phyloP scores from a whole-genome alignment of 2,888 invertebrate species.

The Idaea straminata region DNA sequence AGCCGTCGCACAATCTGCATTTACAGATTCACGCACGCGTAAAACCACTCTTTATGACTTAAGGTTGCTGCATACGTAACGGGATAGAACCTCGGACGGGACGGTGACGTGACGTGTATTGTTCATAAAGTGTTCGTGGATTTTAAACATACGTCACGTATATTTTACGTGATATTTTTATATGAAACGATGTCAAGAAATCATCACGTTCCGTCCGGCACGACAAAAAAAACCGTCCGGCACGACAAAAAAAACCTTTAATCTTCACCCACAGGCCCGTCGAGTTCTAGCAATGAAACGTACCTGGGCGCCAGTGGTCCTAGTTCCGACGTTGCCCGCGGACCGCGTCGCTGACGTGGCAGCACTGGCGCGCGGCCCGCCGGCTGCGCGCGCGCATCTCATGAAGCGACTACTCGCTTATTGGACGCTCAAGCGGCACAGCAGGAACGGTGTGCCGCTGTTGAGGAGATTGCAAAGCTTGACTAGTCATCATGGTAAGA shows the following conservation, averaged over 20 bases:
- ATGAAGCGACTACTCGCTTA: slow-evolving; percentile 95
- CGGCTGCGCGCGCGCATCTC: slow-evolving; percentile 89
- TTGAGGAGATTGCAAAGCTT: slow-evolving; percentile 82
- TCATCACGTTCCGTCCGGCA: too few species aligned
- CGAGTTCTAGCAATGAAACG: slow-evolving; percentile 93
- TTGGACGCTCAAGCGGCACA: slow-evolving; percentile 98
- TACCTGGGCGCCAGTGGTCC: slow-evolving; percentile 93
- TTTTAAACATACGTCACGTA: too few species aligned
- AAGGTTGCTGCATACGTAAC: too few species aligned
- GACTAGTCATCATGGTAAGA: slow-evolving; percentile 54
- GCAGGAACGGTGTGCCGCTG: slow-evolving; percentile 96
- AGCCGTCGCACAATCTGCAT: too few species aligned
- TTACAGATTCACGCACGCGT: slow-evolving; percentile 3
- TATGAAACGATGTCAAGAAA: too few species aligned
- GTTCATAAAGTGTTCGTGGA: too few species aligned
- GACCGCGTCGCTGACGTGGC: slow-evolving; percentile 94
- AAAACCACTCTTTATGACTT: neutral
- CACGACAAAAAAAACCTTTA: too few species aligned
- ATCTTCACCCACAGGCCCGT: slow-evolving; percentile 77
- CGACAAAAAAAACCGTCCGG: too few species aligned
- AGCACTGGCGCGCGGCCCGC: slow-evolving; percentile 82
- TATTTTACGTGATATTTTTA: too few species aligned
- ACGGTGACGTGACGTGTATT: too few species aligned
- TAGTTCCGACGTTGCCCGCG: slow-evolving; percentile 95
- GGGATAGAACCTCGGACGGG: too few species aligned